Base-by-base conservation (phyloP, 2,888 invertebrate species). In the Ommatoiulus sabulosus region DNA sequence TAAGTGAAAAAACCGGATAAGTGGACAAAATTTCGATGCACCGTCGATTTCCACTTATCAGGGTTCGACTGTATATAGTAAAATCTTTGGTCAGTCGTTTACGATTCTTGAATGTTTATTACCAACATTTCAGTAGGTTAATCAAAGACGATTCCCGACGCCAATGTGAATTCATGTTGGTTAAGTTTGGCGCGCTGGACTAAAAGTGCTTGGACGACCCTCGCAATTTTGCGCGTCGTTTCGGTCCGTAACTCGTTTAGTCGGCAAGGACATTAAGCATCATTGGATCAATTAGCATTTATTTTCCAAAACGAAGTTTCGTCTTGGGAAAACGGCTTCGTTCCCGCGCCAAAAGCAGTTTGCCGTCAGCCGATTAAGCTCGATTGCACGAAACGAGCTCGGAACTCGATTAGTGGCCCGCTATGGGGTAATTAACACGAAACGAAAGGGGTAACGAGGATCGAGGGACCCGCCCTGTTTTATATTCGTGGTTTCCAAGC, bases 391-490 rank as follows among this genome's bases (percentile, higher is more conserved):
- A 80, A 80, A 80, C 80, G 80, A 80, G 80, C 80, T 80, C 35
- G 80, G 80, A 80, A 80, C 80, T 80, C 80, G 80, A 80, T 80
- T 80, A 80, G 80, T 35, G 35, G 80, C 80, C 80, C 80, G 80
- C 80, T 80, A 80, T 80, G 80, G 35, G 80, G 80, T 80, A 80
- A 80, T 80, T 80, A 80, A 43, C 80, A 80, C 80, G 80, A 43
- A 80, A 80, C 80, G 80, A 80, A 80, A 80, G 80, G 80, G 80
- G 80, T 80, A 43, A 80, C 80, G 80, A 80, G 80, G 80, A 80
- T 24, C 80, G 12, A 80, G 80, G 80, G 80, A 80, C 80, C 80
- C 80, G 80, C 80, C 80, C 80, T 80, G 80, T 80, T 80, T 80
- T 80, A 80, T 80, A 43, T 35, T 43, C 80, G 72, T 80, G 80